Evolutionary conservation across 1,140 invertebrate genomes (phyloP).

Genomic region (Drosophila trapezifrons): DNA sequence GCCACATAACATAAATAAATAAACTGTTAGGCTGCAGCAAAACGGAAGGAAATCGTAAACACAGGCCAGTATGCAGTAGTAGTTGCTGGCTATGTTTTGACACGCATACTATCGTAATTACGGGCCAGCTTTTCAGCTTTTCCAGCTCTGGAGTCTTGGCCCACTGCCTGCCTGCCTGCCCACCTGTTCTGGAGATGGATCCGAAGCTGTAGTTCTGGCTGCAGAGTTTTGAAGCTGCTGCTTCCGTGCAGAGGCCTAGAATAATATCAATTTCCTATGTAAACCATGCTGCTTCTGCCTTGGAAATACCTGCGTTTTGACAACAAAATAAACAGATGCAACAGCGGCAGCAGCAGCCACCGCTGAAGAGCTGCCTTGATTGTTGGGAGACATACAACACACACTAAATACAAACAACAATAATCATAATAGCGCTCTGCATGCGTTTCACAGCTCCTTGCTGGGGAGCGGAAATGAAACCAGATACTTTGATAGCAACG

Average conservation of each 20-base stretch:
- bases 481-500: slow-evolving; percentile 79
- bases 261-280: slow-evolving; percentile 82
- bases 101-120: slow-evolving; percentile 80
- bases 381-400: slow-evolving; percentile 77
- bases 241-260: slow-evolving; percentile 76
- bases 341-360: slow-evolving; percentile 1
- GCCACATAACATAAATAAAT: slow-evolving; percentile 75
- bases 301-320: slow-evolving; percentile 75
- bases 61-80: slow-evolving; percentile 52
- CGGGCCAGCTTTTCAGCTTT: slow-evolving; percentile 50
- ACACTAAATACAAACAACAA: slow-evolving; percentile 60
- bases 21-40: slow-evolving; percentile 74
- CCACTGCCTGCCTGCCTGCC: slow-evolving; percentile 24
- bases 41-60: slow-evolving; percentile 83
- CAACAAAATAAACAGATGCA: slow-evolving; percentile 80
- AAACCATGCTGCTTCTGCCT: slow-evolving; percentile 46
- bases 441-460: slow-evolving; percentile 75
- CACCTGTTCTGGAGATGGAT: slow-evolving; percentile 60
- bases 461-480: slow-evolving; percentile 80
- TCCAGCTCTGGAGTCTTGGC: slow-evolving; percentile 15
- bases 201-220: not conserved
- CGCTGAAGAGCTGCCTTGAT: slow-evolving; percentile 75
- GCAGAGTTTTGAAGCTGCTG: slow-evolving; percentile 41
- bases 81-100: slow-evolving; percentile 65
- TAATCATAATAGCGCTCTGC: slow-evolving; percentile 59